Evolutionary conservation across 2,113 vertebrate genomes (phyloP), one percentile per base, ranked within the genome.

Genomic region (Spea multiplicata): DNA sequence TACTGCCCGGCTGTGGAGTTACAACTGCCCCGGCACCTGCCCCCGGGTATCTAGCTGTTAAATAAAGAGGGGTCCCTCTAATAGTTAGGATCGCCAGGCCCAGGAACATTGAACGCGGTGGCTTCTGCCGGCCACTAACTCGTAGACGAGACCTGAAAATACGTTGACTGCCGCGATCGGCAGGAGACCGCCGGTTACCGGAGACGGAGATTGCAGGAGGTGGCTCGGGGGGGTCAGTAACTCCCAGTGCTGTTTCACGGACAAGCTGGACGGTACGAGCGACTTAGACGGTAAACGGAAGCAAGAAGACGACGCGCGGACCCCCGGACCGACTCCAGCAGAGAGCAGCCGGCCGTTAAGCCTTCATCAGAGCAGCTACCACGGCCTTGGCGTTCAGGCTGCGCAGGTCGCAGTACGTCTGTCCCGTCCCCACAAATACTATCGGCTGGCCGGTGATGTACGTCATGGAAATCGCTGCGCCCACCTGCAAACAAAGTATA

Each of bases 361-460:
- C 96, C 89, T 98, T 99, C 97, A 99, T 99, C 86, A 99, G 96
- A 8, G 97, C 95, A 73, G 94, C 89, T 79, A 99, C 97, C 82
- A 99, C 96, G 0, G 97, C 96, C 83, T 95, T 95, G 84, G 96
- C 96, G 0, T 99, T 99, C 73, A 99, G 96, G 89, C 95, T 99
- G 83, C 96, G 96, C 83, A 99, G 93, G 89, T 99, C 97, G 80
- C 94, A 96, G 94, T 99, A 99, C 47, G 97, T 99, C 85, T 99
- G 97, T 83, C 97, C 97, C 0, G 97, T 99, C 80, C 97, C 97
- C 76, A 99, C 96, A 30, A 99, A 99, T 83, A 99, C 96, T 0
- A 99, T 99, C 55, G 97, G 97, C 88, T 99, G 98, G 85, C 96
- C 96, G 1, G 97, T 99, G 91, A 96, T 99, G 92, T 99, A 99